Base-by-base conservation (phyloP, 2,888 invertebrate species). In the Caenorhabditis sp. region DNA sequence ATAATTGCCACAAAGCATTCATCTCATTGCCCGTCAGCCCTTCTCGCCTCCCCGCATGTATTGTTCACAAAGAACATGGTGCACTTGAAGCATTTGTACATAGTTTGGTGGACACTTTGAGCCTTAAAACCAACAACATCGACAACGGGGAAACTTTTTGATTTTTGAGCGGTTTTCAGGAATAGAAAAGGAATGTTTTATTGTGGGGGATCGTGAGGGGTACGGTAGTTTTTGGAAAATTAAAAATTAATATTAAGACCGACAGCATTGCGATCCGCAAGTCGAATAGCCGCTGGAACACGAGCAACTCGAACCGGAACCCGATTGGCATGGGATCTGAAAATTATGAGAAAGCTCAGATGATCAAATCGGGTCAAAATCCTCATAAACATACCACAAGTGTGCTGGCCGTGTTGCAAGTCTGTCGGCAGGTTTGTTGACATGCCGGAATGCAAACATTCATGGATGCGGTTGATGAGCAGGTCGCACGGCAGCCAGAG, bases 211-310 rank as follows among this genome's bases (percentile, higher is more conserved):
- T n/a, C 6, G 13, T 11, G 40, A 40, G 40, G 40, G 13, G 6
- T 40, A 40, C 40, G 6, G 40, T 40, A 40, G 9, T 2, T 40
- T 40, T 40, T 40, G 40, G 58, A 56, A 61, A 20, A 20, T 55
- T 15, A 15, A n/a, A 69, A 40, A 20, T 55, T 24, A 28, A n/a
- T 11, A 26, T 70, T 64, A 78, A 8, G 40, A n/a, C 13, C 71
- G 51, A 26, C 80, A 80, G 37, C 80, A 80, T 37, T 80, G 80
- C 2, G 72, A 72, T 6, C 80, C 80, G 53, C 80, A 80, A 9
- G 32, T 44, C 6, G 74, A 65, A 40, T 76, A 80, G 6, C 80
- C 80, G 20, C 64, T 20, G 3, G 53, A 40, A 35, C 80, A 80
- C 9, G 80, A 80, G 35, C 80, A 80, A 8, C 40, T 51, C 15